Evolutionary conservation across 2,113 vertebrate genomes (phyloP).

Genomic region (Aleadryas rufinucha): DNA sequence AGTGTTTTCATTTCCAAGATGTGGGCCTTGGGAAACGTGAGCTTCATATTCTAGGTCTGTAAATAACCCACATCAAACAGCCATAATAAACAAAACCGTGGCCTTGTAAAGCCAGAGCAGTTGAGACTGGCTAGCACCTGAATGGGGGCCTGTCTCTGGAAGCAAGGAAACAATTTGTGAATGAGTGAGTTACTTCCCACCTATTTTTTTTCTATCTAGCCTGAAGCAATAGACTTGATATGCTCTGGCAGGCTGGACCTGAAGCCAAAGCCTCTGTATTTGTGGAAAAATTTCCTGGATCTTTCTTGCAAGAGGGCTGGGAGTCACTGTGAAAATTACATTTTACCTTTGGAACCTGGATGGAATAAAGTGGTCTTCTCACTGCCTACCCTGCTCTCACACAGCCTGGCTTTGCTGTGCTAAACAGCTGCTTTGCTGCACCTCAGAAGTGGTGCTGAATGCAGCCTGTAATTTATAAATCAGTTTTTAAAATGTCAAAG

Average conservation of each 20-base stretch:
- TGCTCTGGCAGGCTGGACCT: neutral
- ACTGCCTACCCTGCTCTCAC: neutral
- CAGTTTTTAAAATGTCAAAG: neutral
- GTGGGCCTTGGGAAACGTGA: neutral
- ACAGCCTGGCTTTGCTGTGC: neutral
- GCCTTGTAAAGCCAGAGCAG: neutral
- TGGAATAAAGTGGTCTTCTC: neutral
- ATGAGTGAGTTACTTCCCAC: constrained; percentile 22
- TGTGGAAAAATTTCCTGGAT: constrained; percentile 18
- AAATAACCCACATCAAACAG: constrained; percentile 43
- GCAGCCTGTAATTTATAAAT: constrained; percentile 19
- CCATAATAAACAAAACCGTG: neutral
- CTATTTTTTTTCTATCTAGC: neutral
- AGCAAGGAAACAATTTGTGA: constrained; percentile 29
- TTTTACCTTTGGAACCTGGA: neutral
- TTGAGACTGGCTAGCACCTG: neutral
- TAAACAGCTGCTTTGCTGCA: neutral
- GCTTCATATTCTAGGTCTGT: neutral
- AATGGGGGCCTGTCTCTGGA: constrained; percentile 24
- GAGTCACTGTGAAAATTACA: neutral
- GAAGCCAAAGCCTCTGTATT: neutral
- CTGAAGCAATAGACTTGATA: constrained; percentile 18
- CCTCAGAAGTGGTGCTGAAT: neutral
- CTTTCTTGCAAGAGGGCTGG: neutral
- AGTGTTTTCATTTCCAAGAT: constrained; percentile 21